Percentiles rank a stretch among this genome's conserved stretches.
Conservation (phyloP, 1,140 invertebrate genomes). For the Acromyrmex echinatior region DNA sequence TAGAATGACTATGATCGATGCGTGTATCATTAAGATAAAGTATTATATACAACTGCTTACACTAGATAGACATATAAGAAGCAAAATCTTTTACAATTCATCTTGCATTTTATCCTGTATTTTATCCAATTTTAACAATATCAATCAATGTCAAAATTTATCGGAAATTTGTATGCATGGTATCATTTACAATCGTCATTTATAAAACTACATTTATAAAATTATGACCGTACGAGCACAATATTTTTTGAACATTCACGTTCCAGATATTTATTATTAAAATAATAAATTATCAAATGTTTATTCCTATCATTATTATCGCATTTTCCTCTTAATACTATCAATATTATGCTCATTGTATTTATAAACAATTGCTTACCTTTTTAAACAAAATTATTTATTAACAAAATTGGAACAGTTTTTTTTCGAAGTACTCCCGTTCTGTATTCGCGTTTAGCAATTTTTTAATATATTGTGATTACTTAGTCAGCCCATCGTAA, state of each 20-base stretch:
- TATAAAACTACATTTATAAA: background rate
- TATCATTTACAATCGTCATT: background rate
- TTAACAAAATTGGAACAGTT: background rate
- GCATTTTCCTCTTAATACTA: background rate
- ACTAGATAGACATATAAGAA: background rate
- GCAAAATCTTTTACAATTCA: too few relatives aligned
- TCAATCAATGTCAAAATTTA: background rate
- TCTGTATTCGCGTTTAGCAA: background rate
- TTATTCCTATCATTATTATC: conserved; percentile 1
- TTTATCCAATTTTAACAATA: background rate
- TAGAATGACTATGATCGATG: background rate
- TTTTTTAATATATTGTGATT: background rate
- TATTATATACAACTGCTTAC: background rate
- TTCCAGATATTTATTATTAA: background rate
- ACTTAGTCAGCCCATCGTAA: background rate
- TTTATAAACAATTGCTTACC: conserved; percentile 2
- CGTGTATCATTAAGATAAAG: background rate
- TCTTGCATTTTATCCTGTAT: too few relatives aligned
- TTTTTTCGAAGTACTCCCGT: background rate
- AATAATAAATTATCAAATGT: conserved; percentile 28
- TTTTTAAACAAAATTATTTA: background rate
- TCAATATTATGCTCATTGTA: background rate
- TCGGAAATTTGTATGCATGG: background rate
- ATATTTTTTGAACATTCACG: background rate
- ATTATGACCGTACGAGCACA: background rate